Percentiles rank a stretch among this genome's conserved stretches.
phyloP scores from a whole-genome alignment of 2,797 vertebrate genomes.

The Pteronotus mesoamericanus region DNA sequence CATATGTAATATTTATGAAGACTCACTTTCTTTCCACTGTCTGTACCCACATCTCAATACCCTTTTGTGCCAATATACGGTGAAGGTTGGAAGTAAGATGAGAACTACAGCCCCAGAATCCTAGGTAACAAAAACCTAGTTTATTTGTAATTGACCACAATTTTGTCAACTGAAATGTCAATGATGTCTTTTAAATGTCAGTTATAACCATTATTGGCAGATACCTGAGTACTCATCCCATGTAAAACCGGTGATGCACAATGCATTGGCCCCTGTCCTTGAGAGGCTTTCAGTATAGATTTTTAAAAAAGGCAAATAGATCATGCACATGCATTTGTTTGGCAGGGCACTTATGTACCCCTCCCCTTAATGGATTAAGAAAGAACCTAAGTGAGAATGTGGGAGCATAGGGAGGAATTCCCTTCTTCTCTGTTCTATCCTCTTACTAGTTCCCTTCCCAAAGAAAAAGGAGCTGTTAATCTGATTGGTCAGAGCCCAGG shows the following conservation, averaged over 20 bases:
- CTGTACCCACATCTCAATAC: background rate
- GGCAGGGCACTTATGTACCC: background rate
- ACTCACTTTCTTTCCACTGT: background rate
- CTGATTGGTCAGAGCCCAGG: background rate
- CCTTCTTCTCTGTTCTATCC: background rate
- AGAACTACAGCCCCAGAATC: background rate
- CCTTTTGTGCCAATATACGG: background rate
- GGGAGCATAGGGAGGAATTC: background rate
- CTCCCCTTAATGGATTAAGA: background rate
- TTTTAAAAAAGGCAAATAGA: background rate
- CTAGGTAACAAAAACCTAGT: background rate
- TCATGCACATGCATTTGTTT: background rate
- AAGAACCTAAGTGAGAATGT: background rate
- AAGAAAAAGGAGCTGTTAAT: background rate
- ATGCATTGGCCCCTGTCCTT: background rate
- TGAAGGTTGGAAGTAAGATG: background rate
- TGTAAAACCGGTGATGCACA: background rate
- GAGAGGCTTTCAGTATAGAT: background rate
- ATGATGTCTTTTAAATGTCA: constrained; percentile 17
- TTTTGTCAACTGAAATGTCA: background rate
- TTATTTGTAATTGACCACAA: background rate
- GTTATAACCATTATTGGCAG: background rate
- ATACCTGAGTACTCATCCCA: background rate
- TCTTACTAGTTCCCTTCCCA: background rate
- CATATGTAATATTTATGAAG: constrained; percentile 36